A percentile compares a stretch with the other conserved stretches of the same genome.
Evolutionary conservation across 2,888 invertebrate species (phyloP).

Genomic region (Gandaritis pyraliata): DNA sequence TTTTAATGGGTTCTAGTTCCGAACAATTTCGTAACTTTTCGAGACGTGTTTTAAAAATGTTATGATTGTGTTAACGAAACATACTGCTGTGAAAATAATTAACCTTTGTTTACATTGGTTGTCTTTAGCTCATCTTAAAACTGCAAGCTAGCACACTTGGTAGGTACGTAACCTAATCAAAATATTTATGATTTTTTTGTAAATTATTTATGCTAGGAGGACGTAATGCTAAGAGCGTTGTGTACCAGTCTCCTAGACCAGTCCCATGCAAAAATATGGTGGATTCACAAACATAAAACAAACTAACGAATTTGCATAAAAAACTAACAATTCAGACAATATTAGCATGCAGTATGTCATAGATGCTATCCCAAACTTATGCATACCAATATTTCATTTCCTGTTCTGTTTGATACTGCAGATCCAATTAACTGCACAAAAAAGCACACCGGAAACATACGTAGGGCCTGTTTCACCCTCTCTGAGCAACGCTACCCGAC

Average conservation of each 20-base stretch:
- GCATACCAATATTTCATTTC: conserved; percentile 40
- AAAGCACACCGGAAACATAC: too few species aligned
- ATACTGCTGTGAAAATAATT: neutral
- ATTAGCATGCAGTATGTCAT: conserved; percentile 7
- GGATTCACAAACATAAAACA: conserved; percentile 1
- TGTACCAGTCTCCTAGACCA: too few species aligned
- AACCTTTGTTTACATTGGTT: too few species aligned
- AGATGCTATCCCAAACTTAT: conserved; percentile 36
- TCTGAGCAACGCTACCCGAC: too few species aligned
- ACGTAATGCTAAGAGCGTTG: too few species aligned
- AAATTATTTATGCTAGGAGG: too few species aligned
- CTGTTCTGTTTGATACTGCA: conserved; percentile 18
- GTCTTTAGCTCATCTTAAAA: too few species aligned
- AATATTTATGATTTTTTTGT: too few species aligned
- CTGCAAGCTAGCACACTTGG: too few species aligned
- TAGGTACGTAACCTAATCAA: too few species aligned
- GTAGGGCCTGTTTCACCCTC: too few species aligned
- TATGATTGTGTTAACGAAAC: neutral
- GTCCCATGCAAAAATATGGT: too few species aligned
- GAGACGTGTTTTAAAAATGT: conserved; percentile 13
- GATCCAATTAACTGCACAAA: neutral
- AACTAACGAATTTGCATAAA: conserved; percentile 16
- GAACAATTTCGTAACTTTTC: conserved; percentile 16
- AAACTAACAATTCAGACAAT: conserved; percentile 12
- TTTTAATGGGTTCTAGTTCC: conserved; percentile 27